Conservation (phyloP, 2,113 vertebrate genomes). For the Ceyx cyanopectus region DNA sequence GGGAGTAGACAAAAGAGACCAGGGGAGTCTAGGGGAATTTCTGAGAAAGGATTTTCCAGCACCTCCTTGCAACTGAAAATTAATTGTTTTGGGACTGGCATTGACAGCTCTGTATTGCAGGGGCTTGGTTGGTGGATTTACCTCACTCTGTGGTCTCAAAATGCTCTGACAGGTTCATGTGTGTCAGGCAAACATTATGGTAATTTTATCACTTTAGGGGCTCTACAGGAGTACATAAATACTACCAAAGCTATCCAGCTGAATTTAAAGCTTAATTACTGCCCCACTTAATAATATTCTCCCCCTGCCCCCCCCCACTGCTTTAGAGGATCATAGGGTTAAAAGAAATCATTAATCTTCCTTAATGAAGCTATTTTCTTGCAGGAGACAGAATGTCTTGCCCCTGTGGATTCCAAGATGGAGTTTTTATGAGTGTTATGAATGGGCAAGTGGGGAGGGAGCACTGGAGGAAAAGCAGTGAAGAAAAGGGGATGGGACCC, state of each 20-base stretch:
- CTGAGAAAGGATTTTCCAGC: slow-evolving; percentile 34
- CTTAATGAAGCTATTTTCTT: slow-evolving; percentile 67
- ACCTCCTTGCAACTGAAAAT: slow-evolving; percentile 37
- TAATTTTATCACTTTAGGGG: slow-evolving; percentile 46
- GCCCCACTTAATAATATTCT: slow-evolving; percentile 40
- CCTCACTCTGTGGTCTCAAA: slow-evolving; percentile 28
- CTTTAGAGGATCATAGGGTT: slow-evolving; percentile 39
- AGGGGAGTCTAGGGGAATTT: not conserved
- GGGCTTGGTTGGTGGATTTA: slow-evolving; percentile 52
- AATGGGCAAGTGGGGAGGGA: not conserved
- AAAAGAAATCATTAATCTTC: slow-evolving; percentile 69
- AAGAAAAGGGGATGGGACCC: not conserved
- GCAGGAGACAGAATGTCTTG: slow-evolving; percentile 58
- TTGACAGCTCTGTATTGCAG: slow-evolving; percentile 15
- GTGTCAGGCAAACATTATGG: slow-evolving; percentile 62
- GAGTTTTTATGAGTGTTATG: slow-evolving; percentile 35
- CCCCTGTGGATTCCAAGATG: slow-evolving; percentile 42
- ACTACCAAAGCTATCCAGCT: slow-evolving; percentile 24
- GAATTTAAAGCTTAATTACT: slow-evolving; percentile 67
- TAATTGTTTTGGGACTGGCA: slow-evolving; percentile 57
- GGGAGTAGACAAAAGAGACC: slow-evolving; percentile 19
- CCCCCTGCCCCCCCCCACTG: not conserved
- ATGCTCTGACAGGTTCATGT: slow-evolving; percentile 59
- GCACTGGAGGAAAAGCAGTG: not conserved
- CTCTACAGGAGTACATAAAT: slow-evolving; percentile 45